Evolutionary conservation across 2,888 invertebrate genomes (phyloP).

Genomic region (Thelaira solivaga): DNA sequence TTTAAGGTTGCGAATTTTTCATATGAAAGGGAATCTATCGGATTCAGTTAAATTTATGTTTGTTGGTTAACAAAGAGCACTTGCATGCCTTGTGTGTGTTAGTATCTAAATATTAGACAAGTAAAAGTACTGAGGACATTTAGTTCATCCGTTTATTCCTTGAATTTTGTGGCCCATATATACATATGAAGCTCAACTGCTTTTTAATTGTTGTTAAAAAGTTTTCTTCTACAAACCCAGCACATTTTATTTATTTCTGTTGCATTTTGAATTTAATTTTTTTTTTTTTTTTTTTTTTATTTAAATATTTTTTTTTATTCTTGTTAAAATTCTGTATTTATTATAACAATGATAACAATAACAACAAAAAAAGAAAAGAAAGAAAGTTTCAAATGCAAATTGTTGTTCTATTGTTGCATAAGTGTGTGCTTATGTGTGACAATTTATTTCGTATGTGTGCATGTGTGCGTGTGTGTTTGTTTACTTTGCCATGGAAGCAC

Average conservation of each 20-base stretch:
- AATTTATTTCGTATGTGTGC: background rate
- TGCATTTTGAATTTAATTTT: constrained; percentile 27
- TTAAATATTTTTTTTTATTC: background rate
- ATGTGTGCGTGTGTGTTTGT: background rate
- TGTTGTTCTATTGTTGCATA: constrained; percentile 4
- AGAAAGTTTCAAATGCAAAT: constrained; percentile 52
- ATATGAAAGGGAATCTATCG: too few relatives aligned
- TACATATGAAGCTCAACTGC: constrained; percentile 50
- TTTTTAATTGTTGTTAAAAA: constrained; percentile 56
- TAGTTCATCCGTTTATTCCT: constrained; percentile 14
- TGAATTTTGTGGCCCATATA: constrained; percentile 46
- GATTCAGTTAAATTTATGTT: background rate
- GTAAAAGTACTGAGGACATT: constrained; percentile 32
- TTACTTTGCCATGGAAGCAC: background rate
- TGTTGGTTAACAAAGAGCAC: background rate
- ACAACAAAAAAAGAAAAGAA: too few relatives aligned
- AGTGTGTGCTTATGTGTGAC: background rate
- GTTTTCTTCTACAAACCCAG: constrained; percentile 37
- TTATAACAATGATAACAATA: constrained; percentile 47
- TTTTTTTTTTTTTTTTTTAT: background rate
- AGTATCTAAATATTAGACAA: background rate
- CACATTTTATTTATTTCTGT: constrained; percentile 18
- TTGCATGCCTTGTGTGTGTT: background rate
- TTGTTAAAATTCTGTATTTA: constrained; percentile 20
- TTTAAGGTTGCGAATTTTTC: too few relatives aligned